Percentiles rank a stretch among this genome's conserved stretches.
phyloP scores from a whole-genome alignment of 2,113 vertebrate species.

The Saguinus imperator region DNA sequence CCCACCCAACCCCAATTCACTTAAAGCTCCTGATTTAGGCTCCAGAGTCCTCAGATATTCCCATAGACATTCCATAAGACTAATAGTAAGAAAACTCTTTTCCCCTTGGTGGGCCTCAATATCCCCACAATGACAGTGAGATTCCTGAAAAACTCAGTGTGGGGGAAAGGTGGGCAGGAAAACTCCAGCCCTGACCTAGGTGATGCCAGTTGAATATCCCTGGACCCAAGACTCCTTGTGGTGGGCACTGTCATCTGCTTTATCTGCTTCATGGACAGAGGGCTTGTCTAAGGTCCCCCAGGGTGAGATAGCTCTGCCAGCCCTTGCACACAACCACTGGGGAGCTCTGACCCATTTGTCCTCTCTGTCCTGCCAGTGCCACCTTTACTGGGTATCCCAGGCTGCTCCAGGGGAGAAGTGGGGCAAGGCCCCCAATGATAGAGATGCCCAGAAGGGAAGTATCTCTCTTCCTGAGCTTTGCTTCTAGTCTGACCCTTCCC shows the following conservation, averaged over 20 bases:
- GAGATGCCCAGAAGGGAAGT: not conserved
- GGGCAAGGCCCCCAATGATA: not conserved
- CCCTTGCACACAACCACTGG: not conserved
- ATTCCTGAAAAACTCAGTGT: not conserved
- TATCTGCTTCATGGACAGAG: not conserved
- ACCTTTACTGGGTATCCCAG: not conserved
- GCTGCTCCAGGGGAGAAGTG: not conserved
- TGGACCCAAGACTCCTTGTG: not conserved
- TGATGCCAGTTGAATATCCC: not conserved
- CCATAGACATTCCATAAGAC: not conserved
- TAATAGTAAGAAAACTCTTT: not conserved
- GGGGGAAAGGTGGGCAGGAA: not conserved
- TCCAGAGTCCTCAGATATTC: not conserved
- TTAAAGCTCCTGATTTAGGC: not conserved
- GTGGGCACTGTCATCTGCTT: not conserved
- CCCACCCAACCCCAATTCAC: not conserved
- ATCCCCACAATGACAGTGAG: not conserved
- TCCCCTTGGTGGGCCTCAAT: not conserved
- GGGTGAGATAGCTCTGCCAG: not conserved
- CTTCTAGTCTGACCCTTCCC: not conserved
- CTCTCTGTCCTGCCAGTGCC: not conserved
- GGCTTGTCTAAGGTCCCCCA: not conserved
- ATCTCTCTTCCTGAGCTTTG: not conserved
- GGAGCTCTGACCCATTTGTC: not conserved
- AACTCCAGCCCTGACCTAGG: not conserved